phyloP scores from a whole-genome alignment of 2,797 vertebrate species.

The Melanotaenia parkinsoni region DNA sequence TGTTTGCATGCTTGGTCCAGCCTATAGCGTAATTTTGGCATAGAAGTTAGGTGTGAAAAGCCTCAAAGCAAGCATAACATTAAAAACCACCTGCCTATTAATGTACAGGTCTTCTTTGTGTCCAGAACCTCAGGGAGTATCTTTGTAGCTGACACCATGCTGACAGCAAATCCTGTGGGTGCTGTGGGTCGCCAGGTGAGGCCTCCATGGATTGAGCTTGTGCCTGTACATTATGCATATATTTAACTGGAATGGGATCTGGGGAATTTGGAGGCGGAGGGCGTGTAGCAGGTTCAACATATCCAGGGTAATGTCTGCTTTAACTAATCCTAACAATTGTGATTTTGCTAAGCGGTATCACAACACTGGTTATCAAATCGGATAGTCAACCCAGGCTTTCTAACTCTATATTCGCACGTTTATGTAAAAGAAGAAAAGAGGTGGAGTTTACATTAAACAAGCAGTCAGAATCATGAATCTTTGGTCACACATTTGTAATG shows the following conservation, averaged over 20 bases:
- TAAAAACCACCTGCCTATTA: conserved; percentile 1
- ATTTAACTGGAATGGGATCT: conserved; percentile 21
- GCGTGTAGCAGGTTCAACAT: background rate
- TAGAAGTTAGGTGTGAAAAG: background rate
- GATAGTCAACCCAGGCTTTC: background rate
- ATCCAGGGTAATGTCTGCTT: background rate
- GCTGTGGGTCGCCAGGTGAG: conserved; percentile 3
- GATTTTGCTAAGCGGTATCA: background rate
- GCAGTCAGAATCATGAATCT: background rate
- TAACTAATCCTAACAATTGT: background rate
- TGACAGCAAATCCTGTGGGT: conserved; percentile 24
- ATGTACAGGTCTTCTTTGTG: background rate
- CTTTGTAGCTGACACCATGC: conserved; percentile 7
- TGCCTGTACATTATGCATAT: conserved; percentile 14
- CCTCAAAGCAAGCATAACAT: conserved; percentile 4
- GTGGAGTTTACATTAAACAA: background rate
- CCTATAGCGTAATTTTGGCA: background rate
- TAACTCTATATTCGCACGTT: background rate
- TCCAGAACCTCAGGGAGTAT: background rate
- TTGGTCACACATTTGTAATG: background rate
- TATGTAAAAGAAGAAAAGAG: background rate
- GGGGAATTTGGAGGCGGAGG: conserved; percentile 17
- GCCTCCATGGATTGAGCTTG: conserved; percentile 18
- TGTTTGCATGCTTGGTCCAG: background rate
- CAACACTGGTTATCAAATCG: background rate